phyloP scores from a whole-genome alignment of 2,888 invertebrate genomes.

The Chymomyza caudatula region DNA sequence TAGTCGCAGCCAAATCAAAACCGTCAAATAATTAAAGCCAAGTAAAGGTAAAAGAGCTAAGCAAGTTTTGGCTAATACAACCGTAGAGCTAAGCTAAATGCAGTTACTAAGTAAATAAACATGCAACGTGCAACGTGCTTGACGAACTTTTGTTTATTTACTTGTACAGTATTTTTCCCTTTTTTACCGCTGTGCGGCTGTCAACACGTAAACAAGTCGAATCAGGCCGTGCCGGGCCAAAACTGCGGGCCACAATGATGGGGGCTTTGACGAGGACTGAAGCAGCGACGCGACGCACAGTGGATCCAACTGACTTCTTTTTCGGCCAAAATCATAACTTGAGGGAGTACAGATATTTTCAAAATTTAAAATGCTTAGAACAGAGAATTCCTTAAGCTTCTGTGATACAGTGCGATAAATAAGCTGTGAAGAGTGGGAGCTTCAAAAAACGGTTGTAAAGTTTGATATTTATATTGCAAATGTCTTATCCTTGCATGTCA shows the following conservation, averaged over 20 bases:
- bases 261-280: background rate
- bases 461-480: too few relatives aligned
- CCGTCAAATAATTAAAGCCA: background rate
- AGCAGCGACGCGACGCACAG: too few relatives aligned
- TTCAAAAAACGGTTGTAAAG: too few relatives aligned
- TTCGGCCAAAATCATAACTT: too few relatives aligned
- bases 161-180: background rate
- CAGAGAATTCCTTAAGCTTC: too few relatives aligned
- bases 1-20: background rate
- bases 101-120: background rate
- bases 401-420: too few relatives aligned
- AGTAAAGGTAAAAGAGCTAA: background rate
- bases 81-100: background rate
- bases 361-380: too few relatives aligned
- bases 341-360: too few relatives aligned
- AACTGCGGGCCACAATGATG: background rate
- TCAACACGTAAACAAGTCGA: background rate
- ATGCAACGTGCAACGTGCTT: constrained; percentile 52
- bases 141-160: background rate
- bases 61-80: background rate
- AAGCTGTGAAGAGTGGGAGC: too few relatives aligned
- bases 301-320: too few relatives aligned
- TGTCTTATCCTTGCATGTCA: too few relatives aligned
- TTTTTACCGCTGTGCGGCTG: background rate
- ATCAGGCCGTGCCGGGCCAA: background rate